Evolutionary conservation across 2,888 invertebrate species (phyloP).

Genomic region (Papilio elwesi): DNA sequence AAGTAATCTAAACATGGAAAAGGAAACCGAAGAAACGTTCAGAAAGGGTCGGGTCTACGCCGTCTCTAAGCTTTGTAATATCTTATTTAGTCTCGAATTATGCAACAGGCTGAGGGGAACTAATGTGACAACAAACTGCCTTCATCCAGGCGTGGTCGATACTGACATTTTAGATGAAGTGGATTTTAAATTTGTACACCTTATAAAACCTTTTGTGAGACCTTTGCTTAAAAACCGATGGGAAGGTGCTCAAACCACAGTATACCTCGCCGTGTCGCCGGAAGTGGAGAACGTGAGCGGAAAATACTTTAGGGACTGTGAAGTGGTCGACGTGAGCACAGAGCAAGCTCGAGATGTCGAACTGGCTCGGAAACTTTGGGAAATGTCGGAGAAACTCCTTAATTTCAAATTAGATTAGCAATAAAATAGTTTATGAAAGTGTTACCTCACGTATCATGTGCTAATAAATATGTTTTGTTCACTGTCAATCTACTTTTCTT

Average conservation of each 20-base stretch:
- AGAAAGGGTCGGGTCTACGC: constrained; percentile 46
- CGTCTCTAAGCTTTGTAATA: constrained; percentile 90
- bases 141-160: constrained; percentile 92
- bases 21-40: constrained; percentile 27
- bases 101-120: constrained; percentile 87
- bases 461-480: too few relatives aligned
- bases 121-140: constrained; percentile 89
- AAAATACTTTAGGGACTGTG: constrained; percentile 85
- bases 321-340: constrained; percentile 59
- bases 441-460: too few relatives aligned
- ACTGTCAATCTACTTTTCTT: too few relatives aligned
- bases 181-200: constrained; percentile 45
- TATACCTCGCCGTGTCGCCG: constrained; percentile 82
- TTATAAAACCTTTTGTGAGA: constrained; percentile 67
- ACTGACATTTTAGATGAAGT: constrained; percentile 85
- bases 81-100: constrained; percentile 88
- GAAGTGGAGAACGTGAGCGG: constrained; percentile 85
- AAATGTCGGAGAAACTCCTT: constrained; percentile 81
- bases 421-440: not conserved
- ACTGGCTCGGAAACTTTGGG: constrained; percentile 86
- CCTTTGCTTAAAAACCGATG: constrained; percentile 57
- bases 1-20: constrained; percentile 47
- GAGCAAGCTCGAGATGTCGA: constrained; percentile 72
- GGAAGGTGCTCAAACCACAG: constrained; percentile 79
- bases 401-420: constrained; percentile 46